These are phyloP conservation scores for Pseudachorutes palmiensis DNA, from an alignment of 1,140 invertebrate genomes.

Conservation along the genomic window DNA sequence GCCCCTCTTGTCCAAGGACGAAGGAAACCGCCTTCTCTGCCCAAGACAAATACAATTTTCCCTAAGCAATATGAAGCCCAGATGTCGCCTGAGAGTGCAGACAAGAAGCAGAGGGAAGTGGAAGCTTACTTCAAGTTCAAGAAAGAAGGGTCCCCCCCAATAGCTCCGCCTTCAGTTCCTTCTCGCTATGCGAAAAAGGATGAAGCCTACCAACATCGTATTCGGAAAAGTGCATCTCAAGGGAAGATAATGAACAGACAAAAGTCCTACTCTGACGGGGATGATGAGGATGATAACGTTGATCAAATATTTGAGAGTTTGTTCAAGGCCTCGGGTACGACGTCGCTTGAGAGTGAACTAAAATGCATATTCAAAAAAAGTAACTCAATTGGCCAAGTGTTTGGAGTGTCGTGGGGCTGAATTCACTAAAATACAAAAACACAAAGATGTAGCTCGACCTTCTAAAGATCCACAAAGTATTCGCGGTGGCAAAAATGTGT, in stretches of 20 bases:
- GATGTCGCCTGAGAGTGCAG: conserved; percentile 59
- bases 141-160: neutral
- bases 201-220: conserved; percentile 20
- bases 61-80: conserved; percentile 70
- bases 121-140: conserved; percentile 60
- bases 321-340: conserved; percentile 39
- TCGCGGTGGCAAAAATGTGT: no score
- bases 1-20: conserved; percentile 48
- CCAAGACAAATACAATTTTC: conserved; percentile 40
- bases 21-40: conserved; percentile 22
- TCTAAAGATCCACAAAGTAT: no score
- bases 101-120: conserved; percentile 65
- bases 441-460: neutral
- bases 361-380: neutral
- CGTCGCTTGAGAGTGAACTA: neutral
- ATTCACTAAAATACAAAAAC: neutral
- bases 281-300: conserved; percentile 43
- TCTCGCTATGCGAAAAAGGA: conserved; percentile 15
- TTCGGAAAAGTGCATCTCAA: conserved; percentile 36
- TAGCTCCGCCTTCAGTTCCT: neutral
- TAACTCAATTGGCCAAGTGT: no score
- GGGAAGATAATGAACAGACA: conserved; percentile 37
- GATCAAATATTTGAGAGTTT: conserved; percentile 44
- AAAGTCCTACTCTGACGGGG: conserved; percentile 33
- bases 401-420: neutral